These are phyloP conservation scores for Andrena flavipes DNA, from an alignment of 2,888 invertebrate genomes.

Conservation along the genomic window DNA sequence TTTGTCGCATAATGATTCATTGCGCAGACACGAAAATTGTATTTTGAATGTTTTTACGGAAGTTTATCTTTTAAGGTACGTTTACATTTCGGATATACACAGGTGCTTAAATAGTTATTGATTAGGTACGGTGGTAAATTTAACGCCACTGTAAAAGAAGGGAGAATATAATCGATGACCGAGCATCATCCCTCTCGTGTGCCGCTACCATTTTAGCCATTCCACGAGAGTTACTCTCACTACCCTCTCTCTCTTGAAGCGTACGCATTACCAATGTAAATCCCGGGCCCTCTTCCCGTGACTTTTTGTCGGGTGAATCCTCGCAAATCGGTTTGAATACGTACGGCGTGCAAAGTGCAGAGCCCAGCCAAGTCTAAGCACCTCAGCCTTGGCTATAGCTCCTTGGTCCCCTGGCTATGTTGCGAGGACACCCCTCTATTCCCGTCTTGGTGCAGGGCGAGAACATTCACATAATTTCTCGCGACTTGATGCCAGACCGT, in stretches of 20 bases:
- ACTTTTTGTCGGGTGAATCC: conserved; percentile 80
- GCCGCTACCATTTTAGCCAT: conserved; percentile 57
- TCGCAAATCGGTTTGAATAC: conserved; percentile 81
- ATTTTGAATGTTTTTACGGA: too few species aligned
- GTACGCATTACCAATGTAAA: conserved; percentile 81
- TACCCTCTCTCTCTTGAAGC: conserved; percentile 38
- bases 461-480: conserved; percentile 81
- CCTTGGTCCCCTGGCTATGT: conserved; percentile 43
- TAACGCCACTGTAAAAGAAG: background rate
- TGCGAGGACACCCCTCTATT: conserved; percentile 37
- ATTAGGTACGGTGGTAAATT: background rate
- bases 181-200: conserved; percentile 41
- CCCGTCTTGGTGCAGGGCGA: conserved; percentile 70
- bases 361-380: conserved; percentile 77
- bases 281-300: conserved; percentile 69
- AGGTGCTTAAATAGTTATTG: background rate
- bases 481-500: conserved; percentile 78
- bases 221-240: conserved; percentile 49
- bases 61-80: too few species aligned
- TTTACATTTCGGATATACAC: too few species aligned
- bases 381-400: conserved; percentile 70
- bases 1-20: too few species aligned
- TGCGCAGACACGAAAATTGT: too few species aligned
- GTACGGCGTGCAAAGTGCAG: conserved; percentile 72
- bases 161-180: conserved; percentile 14